A percentile compares a stretch with the other conserved stretches of the same genome.
Evolutionary conservation across 2,888 invertebrate species (phyloP).

Genomic region (Endotricha flammealis): DNA sequence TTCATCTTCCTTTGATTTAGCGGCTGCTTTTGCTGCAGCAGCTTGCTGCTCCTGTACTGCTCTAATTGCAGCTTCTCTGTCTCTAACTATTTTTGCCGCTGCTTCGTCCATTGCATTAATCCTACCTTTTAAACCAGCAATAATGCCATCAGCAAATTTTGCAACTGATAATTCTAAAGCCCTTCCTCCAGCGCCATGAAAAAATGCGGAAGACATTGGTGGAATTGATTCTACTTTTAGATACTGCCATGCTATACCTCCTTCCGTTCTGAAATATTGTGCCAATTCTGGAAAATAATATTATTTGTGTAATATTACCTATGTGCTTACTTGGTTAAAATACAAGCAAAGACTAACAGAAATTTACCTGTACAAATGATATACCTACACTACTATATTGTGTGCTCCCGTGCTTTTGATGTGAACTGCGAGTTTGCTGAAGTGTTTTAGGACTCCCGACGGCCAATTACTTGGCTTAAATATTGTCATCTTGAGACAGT

Average conservation of each 20-base stretch:
- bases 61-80: slow-evolving; percentile 36
- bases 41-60: slow-evolving; percentile 37
- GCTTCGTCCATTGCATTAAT: slow-evolving; percentile 44
- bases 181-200: slow-evolving; percentile 42
- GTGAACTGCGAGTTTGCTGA: too few relatives aligned
- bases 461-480: too few relatives aligned
- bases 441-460: too few relatives aligned
- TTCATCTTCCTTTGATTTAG: slow-evolving; percentile 25
- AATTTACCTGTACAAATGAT: too few relatives aligned
- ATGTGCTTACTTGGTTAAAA: neutral
- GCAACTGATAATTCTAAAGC: slow-evolving; percentile 37
- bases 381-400: too few relatives aligned
- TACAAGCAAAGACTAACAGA: too few relatives aligned
- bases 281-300: slow-evolving; percentile 41
- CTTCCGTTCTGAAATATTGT: slow-evolving; percentile 30
- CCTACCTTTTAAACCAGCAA: slow-evolving; percentile 26
- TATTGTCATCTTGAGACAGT: too few relatives aligned
- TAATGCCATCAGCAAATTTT: slow-evolving; percentile 29
- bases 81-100: slow-evolving; percentile 26
- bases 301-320: neutral
- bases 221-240: slow-evolving; percentile 60
- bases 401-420: too few relatives aligned
- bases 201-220: slow-evolving; percentile 42
- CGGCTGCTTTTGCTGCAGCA: slow-evolving; percentile 35
- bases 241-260: slow-evolving; percentile 50